Evolutionary conservation across 2,888 invertebrate species (phyloP).

Genomic region (Dichetophora obliterata): DNA sequence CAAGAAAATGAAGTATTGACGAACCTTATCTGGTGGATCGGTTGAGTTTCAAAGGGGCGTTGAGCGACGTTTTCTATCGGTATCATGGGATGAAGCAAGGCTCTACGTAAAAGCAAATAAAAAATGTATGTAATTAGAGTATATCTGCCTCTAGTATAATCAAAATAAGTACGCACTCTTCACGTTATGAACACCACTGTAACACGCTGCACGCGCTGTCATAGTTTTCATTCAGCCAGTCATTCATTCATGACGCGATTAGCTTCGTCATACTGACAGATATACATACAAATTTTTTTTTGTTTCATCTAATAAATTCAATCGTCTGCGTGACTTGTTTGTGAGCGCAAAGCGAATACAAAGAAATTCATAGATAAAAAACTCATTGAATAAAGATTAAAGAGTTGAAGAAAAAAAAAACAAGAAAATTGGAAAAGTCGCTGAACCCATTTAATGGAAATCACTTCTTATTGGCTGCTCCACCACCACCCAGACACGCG

Average conservation of each 20-base stretch:
- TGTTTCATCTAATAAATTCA: slow-evolving; percentile 34
- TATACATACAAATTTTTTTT: background rate
- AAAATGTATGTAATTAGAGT: too few relatives aligned
- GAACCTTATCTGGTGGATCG: too few relatives aligned
- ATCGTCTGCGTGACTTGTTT: slow-evolving; percentile 35
- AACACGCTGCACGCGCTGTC: background rate
- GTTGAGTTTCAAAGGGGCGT: too few relatives aligned
- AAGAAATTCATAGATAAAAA: background rate
- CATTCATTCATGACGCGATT: slow-evolving; percentile 19
- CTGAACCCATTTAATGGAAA: slow-evolving; percentile 41
- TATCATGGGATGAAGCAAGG: too few relatives aligned
- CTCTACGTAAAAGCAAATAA: too few relatives aligned
- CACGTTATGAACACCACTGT: background rate
- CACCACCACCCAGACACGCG: background rate
- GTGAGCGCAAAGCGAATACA: background rate
- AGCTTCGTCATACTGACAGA: slow-evolving; percentile 17
- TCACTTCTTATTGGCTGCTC: slow-evolving; percentile 32
- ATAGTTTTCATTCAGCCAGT: background rate
- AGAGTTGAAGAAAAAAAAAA: background rate
- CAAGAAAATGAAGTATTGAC: too few relatives aligned
- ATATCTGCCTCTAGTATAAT: background rate
- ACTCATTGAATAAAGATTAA: too few relatives aligned
- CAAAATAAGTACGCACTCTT: background rate
- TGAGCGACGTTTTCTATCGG: too few relatives aligned
- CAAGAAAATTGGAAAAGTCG: slow-evolving; percentile 28